A percentile compares a stretch with the other conserved stretches of the same genome.
These are phyloP conservation scores for Nipponia nippon DNA, from an alignment of 2,113 vertebrate genomes.

Conservation along the genomic window DNA sequence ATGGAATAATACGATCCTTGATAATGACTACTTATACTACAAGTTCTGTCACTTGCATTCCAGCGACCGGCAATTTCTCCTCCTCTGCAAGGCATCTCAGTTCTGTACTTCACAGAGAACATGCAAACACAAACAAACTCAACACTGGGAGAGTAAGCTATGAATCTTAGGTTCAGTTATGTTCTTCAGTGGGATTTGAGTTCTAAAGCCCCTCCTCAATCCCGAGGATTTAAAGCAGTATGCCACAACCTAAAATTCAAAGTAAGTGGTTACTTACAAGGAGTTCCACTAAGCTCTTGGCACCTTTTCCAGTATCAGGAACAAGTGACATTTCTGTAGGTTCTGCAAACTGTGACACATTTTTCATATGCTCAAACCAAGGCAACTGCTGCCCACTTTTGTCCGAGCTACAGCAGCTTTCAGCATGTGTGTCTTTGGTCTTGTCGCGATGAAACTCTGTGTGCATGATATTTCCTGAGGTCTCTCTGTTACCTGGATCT, in stretches of 20 bases:
- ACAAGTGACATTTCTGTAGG: constrained; percentile 70
- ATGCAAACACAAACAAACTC: neutral
- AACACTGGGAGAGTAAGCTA: neutral
- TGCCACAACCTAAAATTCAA: neutral
- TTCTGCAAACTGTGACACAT: constrained; percentile 68
- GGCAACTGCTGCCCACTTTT: constrained; percentile 80
- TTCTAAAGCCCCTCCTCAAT: neutral
- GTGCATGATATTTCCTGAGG: constrained; percentile 71
- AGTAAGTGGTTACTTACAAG: constrained; percentile 79
- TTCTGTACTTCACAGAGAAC: neutral
- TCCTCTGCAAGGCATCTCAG: neutral
- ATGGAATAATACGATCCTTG: neutral
- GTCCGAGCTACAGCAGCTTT: constrained; percentile 77
- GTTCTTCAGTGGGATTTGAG: neutral
- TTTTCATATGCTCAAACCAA: constrained; percentile 81
- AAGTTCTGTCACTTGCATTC: neutral
- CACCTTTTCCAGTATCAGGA: constrained; percentile 74
- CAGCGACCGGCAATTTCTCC: neutral
- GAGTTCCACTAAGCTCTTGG: constrained; percentile 89
- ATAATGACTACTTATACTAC: neutral
- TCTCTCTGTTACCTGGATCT: constrained; percentile 73
- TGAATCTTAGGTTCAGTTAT: rapidly evolving
- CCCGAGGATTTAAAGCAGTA: neutral
- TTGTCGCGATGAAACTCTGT: constrained; percentile 78
- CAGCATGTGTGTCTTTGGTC: constrained; percentile 84